These are phyloP conservation scores for Lochmaea capreae DNA, from an alignment of 2,888 invertebrate genomes.

Conservation along the genomic window DNA sequence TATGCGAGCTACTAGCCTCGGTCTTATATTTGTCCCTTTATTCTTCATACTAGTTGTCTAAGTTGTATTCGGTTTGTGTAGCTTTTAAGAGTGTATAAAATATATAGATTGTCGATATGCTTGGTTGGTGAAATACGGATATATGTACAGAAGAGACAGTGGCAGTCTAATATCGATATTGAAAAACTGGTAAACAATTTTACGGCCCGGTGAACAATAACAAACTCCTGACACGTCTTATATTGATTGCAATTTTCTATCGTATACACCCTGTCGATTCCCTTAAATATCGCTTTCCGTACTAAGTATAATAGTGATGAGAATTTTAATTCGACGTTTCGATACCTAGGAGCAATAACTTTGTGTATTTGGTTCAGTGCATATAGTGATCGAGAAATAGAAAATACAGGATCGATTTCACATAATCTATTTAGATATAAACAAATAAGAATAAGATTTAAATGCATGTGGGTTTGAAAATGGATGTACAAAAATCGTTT, in stretches of 20 bases:
- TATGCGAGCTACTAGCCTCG: no score
- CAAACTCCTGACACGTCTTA: constrained; percentile 26
- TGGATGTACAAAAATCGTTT: no score
- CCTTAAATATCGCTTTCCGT: constrained; percentile 24
- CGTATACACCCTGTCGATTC: constrained; percentile 28
- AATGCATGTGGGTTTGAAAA: no score
- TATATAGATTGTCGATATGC: background rate
- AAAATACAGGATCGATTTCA: background rate
- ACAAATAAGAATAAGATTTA: background rate
- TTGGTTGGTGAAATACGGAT: background rate
- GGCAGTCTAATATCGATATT: constrained; percentile 34
- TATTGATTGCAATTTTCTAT: constrained; percentile 34
- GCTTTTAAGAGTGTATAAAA: background rate
- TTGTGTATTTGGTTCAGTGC: constrained; percentile 29
- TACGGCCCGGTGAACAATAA: constrained; percentile 20
- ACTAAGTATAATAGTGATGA: constrained; percentile 19
- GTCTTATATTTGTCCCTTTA: background rate
- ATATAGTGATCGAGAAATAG: constrained; percentile 9
- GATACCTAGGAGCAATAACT: constrained; percentile 24
- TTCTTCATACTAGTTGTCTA: background rate
- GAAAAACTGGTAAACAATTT: constrained; percentile 44
- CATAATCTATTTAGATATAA: background rate
- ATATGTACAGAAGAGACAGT: constrained; percentile 1
- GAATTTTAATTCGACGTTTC: constrained; percentile 24
- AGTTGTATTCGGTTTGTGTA: background rate